Evolutionary conservation across 2,113 vertebrate genomes (phyloP).

Genomic region (Oophaga pumilio): DNA sequence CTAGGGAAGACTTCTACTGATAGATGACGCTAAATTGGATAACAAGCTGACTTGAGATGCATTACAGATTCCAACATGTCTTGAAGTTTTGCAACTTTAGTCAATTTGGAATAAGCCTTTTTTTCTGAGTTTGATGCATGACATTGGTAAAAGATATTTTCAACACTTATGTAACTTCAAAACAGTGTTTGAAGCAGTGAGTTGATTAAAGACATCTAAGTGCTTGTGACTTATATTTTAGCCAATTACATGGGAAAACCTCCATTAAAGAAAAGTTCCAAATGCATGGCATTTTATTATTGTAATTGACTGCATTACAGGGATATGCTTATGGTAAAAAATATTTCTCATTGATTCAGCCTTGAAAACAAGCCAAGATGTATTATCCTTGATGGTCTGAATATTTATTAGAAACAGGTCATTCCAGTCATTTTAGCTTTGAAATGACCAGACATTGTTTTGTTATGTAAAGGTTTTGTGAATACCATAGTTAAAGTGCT

Average conservation of each 20-base stretch:
- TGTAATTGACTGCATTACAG: background rate
- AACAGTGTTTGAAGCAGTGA: background rate
- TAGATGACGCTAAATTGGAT: background rate
- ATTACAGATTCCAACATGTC: background rate
- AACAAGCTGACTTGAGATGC: background rate
- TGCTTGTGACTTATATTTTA: background rate
- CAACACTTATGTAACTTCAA: constrained; percentile 11
- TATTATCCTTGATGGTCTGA: background rate
- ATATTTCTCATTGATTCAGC: background rate
- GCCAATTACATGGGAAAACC: constrained; percentile 3
- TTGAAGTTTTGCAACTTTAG: background rate
- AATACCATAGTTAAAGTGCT: background rate
- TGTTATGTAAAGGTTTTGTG: background rate
- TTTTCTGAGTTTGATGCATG: background rate
- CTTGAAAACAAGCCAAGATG: background rate
- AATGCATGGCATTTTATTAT: background rate
- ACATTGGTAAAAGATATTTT: constrained; percentile 7
- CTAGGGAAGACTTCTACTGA: background rate
- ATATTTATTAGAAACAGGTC: background rate
- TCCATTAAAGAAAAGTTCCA: background rate
- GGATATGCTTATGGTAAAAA: background rate
- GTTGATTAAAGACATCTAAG: background rate
- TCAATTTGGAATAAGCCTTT: background rate
- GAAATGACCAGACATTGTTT: background rate
- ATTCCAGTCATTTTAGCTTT: background rate